phyloP scores from a whole-genome alignment of 2,113 vertebrate species.

The Toxostoma redivivum region DNA sequence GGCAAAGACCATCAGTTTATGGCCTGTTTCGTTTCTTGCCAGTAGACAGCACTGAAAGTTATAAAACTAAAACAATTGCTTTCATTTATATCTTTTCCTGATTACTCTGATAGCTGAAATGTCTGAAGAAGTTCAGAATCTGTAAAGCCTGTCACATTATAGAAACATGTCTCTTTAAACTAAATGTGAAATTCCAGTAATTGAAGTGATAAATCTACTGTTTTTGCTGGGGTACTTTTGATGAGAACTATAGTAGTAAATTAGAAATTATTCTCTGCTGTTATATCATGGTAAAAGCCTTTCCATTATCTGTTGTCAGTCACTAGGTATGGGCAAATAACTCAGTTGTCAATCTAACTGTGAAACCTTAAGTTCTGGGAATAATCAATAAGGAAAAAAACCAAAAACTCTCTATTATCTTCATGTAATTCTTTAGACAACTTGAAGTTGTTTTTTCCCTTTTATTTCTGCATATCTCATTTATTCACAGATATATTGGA shows the following conservation, averaged over 20 bases:
- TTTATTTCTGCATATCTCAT: slow-evolving; percentile 56
- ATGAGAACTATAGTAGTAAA: slow-evolving; percentile 85
- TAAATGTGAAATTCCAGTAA: slow-evolving; percentile 95
- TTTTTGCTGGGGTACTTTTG: slow-evolving; percentile 84
- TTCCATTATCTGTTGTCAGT: slow-evolving; percentile 87
- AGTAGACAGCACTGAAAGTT: slow-evolving; percentile 71
- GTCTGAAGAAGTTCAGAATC: slow-evolving; percentile 85
- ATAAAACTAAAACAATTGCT: slow-evolving; percentile 75
- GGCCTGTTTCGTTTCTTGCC: slow-evolving; percentile 68
- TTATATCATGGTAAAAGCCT: slow-evolving; percentile 84
- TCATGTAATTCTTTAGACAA: slow-evolving; percentile 52
- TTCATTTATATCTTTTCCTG: slow-evolving; percentile 72
- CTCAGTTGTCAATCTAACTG: slow-evolving; percentile 85
- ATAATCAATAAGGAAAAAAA: slow-evolving; percentile 79
- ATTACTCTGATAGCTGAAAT: slow-evolving; percentile 80
- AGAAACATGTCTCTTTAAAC: slow-evolving; percentile 95
- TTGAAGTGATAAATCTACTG: slow-evolving; percentile 90
- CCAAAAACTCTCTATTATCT: slow-evolving; percentile 51
- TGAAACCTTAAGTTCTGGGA: slow-evolving; percentile 75
- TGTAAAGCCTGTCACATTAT: slow-evolving; percentile 89
- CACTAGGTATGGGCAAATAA: slow-evolving; percentile 82
- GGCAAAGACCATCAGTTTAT: slow-evolving; percentile 65
- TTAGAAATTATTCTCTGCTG: slow-evolving; percentile 89
- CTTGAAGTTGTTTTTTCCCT: slow-evolving; percentile 36
- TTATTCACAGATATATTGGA: slow-evolving; percentile 58